These are phyloP conservation scores for Drosophila gaucha DNA, from an alignment of 2,888 invertebrate genomes.

Conservation along the genomic window DNA sequence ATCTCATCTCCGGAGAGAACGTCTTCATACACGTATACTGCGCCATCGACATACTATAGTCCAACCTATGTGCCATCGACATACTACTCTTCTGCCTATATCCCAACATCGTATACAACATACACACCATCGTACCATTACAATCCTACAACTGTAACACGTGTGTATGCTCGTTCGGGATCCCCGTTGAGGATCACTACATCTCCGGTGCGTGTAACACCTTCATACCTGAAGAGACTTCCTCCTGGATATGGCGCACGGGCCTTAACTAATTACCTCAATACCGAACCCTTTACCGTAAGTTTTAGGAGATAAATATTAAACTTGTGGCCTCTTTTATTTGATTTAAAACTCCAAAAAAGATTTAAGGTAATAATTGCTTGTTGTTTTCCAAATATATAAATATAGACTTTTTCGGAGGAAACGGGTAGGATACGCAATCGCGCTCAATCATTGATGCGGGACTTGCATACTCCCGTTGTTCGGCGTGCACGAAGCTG, in stretches of 20 bases:
- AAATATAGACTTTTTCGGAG: constrained; percentile 91
- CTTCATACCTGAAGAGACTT: constrained; percentile 88
- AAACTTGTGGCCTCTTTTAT: not conserved
- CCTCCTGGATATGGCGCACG: constrained; percentile 88
- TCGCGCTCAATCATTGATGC: constrained; percentile 90
- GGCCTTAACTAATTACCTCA: constrained; percentile 91
- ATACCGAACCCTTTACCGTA: constrained; percentile 91
- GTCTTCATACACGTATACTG: constrained; percentile 67
- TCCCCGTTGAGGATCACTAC: constrained; percentile 78
- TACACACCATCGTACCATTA: constrained; percentile 76
- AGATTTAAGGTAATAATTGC: not conserved
- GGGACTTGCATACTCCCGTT: constrained; percentile 90
- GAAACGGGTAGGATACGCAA: constrained; percentile 93
- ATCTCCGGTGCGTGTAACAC: constrained; percentile 86
- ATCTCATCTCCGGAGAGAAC: constrained; percentile 80
- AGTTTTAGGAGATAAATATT: constrained; percentile 75
- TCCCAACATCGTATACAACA: constrained; percentile 74
- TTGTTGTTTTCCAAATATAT: not conserved
- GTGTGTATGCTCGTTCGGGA: constrained; percentile 75
- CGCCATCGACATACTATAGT: constrained; percentile 69
- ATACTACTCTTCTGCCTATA: constrained; percentile 70
- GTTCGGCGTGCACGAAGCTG: constrained; percentile 89
- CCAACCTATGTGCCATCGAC: constrained; percentile 72
- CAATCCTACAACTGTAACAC: constrained; percentile 77
- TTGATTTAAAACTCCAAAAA: not conserved